Conservation (phyloP, 2,113 vertebrate genomes). For the Rhadina sibilatrix region DNA sequence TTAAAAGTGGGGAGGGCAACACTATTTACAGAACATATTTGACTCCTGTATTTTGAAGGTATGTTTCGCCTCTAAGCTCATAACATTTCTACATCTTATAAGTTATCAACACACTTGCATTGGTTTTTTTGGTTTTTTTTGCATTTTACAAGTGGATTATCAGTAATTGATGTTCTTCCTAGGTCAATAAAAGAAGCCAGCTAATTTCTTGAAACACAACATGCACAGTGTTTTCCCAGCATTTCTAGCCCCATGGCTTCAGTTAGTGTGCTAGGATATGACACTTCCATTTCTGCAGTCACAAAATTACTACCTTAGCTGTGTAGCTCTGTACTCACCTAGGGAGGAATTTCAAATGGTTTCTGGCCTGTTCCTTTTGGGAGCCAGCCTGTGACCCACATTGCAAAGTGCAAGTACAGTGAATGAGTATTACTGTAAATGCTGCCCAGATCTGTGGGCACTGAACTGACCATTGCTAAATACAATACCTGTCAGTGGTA, state of each 20-base stretch:
- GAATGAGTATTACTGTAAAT: not conserved
- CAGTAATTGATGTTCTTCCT: not conserved
- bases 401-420: not conserved
- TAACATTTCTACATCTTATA: not conserved
- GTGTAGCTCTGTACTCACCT: rapidly evolving
- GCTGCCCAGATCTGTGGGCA: not conserved
- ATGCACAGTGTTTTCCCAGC: not conserved
- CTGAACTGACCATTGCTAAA: not conserved
- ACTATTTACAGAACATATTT: not conserved
- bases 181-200: not conserved
- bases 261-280: not conserved
- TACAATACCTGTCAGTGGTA: not conserved
- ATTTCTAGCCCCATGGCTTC: not conserved
- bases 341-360: not conserved
- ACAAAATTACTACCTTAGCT: not conserved
- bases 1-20: not conserved
- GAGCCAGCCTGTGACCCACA: not conserved
- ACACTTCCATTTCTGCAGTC: not conserved
- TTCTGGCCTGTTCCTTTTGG: not conserved
- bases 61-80: not conserved
- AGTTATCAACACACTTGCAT: not conserved
- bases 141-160: not conserved
- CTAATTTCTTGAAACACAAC: not conserved
- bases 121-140: not conserved
- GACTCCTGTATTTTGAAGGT: not conserved